Base-by-base conservation (phyloP, 2,797 vertebrate genomes). In the Fistularia commersonii region DNA sequence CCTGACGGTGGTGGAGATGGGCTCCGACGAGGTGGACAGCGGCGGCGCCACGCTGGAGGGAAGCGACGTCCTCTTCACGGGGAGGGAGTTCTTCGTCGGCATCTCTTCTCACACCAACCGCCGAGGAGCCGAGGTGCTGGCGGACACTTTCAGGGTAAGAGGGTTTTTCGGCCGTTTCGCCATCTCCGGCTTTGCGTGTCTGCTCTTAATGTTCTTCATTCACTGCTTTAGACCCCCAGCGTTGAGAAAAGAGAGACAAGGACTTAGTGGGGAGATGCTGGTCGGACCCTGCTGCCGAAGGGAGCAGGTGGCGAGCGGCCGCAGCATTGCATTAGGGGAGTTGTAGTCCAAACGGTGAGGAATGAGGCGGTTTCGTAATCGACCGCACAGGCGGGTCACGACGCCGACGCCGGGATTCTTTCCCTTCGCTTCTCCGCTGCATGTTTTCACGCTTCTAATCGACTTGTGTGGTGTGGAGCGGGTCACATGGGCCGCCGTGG, bases 101-200 rank as follows among this genome's bases (percentile, higher is more conserved):
- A 87, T 96, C 63, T 97, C 95, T 9, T 92, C 93, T 48, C 90
- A 94, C 90, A 96, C 95, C 71, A 96, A 95, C 85, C 91, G 88
- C 72, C 83, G 86, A 51, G 95, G 94, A 50, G 95, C 94, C 0
- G 92, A 95, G 70, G 87, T 93, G 52, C 89, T 97, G 61, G 94
- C 94, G 0, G 91, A 96, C 76, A 92, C 94, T 0, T 96, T 95
- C 81, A 89, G 87, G 86, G 94, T 96, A 66, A 48, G 8, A 33
- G 1, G 4, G 23, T 33, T 23, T 12, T 43, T 2, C 41, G 33
- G n/a, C 47, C 40, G 10, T 12, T 41, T 5, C 1, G 39, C 10
- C 23, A 4, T 23, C 23, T 23, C 2, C 23, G 4, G 23, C 23
- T 2, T 23, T 23, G 23, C 2, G 23, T 23, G 2, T 23, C 23